These are phyloP conservation scores for Cyclophora albipunctata DNA, from an alignment of 2,888 invertebrate species.

Conservation along the genomic window DNA sequence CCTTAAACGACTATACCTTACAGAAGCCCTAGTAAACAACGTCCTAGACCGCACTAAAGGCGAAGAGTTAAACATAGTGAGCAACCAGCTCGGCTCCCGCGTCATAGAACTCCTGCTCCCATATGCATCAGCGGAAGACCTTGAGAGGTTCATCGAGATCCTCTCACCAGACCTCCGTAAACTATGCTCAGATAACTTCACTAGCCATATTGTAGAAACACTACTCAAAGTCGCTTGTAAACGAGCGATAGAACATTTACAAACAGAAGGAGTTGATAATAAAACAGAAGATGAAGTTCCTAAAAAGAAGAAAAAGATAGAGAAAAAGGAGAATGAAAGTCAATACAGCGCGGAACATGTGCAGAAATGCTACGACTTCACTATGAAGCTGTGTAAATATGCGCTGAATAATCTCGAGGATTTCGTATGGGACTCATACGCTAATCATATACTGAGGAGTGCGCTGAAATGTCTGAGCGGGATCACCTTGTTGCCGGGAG, in stretches of 20 bases:
- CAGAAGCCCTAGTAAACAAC: slow-evolving; percentile 82
- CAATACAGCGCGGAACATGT: slow-evolving; percentile 60
- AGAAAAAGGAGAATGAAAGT: slow-evolving; percentile 22
- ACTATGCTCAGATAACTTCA: slow-evolving; percentile 83
- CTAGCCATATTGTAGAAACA: slow-evolving; percentile 86
- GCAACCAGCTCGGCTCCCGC: slow-evolving; percentile 87
- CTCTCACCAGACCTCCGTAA: slow-evolving; percentile 80
- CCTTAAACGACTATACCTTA: slow-evolving; percentile 27
- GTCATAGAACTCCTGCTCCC: slow-evolving; percentile 85
- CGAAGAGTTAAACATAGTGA: slow-evolving; percentile 82
- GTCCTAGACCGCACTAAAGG: slow-evolving; percentile 82
- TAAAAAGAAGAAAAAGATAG: slow-evolving; percentile 41
- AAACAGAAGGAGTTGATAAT: slow-evolving; percentile 21
- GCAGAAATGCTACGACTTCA: slow-evolving; percentile 77
- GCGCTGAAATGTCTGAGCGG: slow-evolving; percentile 82
- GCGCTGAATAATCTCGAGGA: slow-evolving; percentile 89
- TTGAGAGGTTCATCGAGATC: slow-evolving; percentile 78
- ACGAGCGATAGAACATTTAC: slow-evolving; percentile 61
- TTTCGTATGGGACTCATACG: slow-evolving; percentile 85
- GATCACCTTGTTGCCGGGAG: slow-evolving; percentile 69
- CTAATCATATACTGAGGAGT: slow-evolving; percentile 84
- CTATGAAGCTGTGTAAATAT: slow-evolving; percentile 83
- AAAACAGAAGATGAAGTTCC: slow-evolving; percentile 27
- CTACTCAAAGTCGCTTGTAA: slow-evolving; percentile 74
- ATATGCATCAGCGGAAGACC: slow-evolving; percentile 76